Percentiles rank a stretch among this genome's conserved stretches.
Conservation (phyloP, 2,888 invertebrate genomes). For the Chalcis sispes region DNA sequence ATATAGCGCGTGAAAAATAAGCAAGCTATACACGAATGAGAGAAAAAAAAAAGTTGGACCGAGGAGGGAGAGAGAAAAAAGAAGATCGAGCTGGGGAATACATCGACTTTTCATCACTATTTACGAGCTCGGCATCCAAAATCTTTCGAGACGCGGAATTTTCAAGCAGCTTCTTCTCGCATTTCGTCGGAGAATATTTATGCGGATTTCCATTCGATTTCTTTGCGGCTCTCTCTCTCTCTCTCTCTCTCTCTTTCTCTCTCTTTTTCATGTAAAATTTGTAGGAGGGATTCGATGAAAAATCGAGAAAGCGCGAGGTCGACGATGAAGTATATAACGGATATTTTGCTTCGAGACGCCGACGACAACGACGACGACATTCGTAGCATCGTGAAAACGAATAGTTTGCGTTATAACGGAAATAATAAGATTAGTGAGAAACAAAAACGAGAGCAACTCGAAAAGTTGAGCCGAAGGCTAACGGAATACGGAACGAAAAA, state of each 20-base stretch:
- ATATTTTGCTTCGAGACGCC: no score
- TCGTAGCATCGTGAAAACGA: not conserved
- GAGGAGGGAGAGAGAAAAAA: no score
- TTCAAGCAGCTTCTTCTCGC: conserved; percentile 25
- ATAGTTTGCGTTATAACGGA: conserved; percentile 16
- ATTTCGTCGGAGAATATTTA: conserved; percentile 32
- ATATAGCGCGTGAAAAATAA: conserved; percentile 13
- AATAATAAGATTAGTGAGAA: conserved; percentile 21
- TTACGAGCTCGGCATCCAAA: conserved; percentile 33
- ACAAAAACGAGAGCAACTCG: conserved; percentile 1
- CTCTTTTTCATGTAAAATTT: conserved; percentile 16
- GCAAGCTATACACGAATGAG: conserved; percentile 15
- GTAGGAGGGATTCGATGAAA: conserved; percentile 11
- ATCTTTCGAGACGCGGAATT: conserved; percentile 33
- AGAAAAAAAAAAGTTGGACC: conserved; percentile 26
- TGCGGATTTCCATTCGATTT: conserved; percentile 35
- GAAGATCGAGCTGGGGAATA: no score
- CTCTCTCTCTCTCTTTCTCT: no score
- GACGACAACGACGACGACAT: not conserved
- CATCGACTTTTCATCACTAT: conserved; percentile 25
- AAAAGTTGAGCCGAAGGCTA: conserved; percentile 2
- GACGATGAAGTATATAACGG: no score
- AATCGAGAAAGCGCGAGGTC: no score
- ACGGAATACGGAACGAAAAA: not conserved
- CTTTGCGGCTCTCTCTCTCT: conserved; percentile 1